phyloP scores from a whole-genome alignment of 2,888 invertebrate genomes.

The Pollenia griseotomentosa region DNA sequence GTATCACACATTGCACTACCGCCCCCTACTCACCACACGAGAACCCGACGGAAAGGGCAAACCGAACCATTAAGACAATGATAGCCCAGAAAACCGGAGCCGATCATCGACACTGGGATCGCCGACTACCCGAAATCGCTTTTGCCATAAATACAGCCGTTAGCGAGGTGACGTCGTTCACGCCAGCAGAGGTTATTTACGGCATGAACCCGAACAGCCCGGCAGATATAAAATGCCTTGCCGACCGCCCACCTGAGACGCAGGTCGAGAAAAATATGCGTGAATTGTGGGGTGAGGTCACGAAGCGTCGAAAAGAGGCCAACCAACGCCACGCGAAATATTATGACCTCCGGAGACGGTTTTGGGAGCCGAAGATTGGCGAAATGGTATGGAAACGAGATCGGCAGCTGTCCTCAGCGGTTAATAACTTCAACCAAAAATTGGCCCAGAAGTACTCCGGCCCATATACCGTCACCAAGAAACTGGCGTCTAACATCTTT shows the following conservation, averaged over 20 bases:
- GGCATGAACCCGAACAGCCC: not conserved
- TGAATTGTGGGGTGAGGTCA: not conserved
- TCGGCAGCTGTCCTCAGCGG: not conserved
- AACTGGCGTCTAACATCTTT: too few species aligned
- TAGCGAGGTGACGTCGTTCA: not conserved
- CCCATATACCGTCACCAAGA: too few species aligned
- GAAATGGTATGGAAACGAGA: constrained; percentile 3
- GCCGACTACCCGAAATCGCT: not conserved
- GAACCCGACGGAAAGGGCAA: not conserved
- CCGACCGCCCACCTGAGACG: not conserved
- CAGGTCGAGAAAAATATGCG: not conserved
- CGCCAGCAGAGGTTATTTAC: not conserved
- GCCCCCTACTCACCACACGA: constrained; percentile 5
- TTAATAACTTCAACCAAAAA: not conserved
- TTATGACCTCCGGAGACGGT: not conserved
- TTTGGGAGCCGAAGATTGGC: not conserved
- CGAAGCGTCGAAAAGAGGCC: not conserved
- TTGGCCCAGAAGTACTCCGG: too few species aligned
- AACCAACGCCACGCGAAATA: too few species aligned
- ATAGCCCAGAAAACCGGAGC: not conserved
- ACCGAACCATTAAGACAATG: not conserved
- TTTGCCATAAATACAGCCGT: not conserved
- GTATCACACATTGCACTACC: not conserved
- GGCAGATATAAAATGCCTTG: too few species aligned
- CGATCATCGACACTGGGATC: not conserved